phyloP scores from a whole-genome alignment of 2,113 vertebrate species.

The Rhinopithecus roxellana region DNA sequence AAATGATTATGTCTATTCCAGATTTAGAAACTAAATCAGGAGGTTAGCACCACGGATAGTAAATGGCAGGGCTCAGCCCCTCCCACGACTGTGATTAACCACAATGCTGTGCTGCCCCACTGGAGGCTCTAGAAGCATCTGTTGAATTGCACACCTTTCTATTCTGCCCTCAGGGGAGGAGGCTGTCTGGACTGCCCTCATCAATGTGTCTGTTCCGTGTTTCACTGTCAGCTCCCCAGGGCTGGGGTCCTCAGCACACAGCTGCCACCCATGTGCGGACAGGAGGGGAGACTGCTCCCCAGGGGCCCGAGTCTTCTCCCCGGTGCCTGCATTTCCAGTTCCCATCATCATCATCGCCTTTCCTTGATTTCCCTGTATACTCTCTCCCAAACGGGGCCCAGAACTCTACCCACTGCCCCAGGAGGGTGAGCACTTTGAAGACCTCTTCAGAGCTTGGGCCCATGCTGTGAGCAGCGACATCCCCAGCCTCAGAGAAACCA shows the following conservation, averaged over 20 bases:
- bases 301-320: not conserved
- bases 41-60: fast-evolving
- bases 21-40: not conserved
- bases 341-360: not conserved
- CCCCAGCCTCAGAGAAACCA: not conserved
- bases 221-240: not conserved
- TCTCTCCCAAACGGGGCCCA: not conserved
- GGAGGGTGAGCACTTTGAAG: not conserved
- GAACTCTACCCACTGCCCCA: not conserved
- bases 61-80: not conserved
- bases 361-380: not conserved
- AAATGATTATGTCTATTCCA: not conserved
- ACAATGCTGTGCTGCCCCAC: not conserved
- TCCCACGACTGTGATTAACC: fast-evolving
- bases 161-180: not conserved
- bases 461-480: fast-evolving
- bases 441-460: not conserved
- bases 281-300: fast-evolving
- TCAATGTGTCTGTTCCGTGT: not conserved
- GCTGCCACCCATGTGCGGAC: too few species aligned
- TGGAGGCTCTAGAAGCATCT: fast-evolving
- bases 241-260: not conserved
- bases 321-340: fast-evolving
- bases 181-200: not conserved
- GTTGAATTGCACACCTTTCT: not conserved